Evolutionary conservation across 2,797 vertebrate genomes (phyloP).

Genomic region (Sarcoramphus papa): DNA sequence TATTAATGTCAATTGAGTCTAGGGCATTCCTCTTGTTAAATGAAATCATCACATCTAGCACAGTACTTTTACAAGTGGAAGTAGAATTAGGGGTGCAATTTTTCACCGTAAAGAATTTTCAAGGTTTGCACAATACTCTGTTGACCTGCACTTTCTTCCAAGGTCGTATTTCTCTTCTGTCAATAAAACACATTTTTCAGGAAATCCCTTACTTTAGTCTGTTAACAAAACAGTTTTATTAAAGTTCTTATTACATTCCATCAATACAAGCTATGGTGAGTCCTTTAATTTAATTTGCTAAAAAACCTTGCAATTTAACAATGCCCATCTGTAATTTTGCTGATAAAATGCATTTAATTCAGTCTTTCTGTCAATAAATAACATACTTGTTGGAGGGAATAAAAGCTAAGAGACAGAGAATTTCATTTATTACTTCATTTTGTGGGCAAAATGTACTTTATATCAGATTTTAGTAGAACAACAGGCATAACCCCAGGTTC

Average conservation of each 20-base stretch:
- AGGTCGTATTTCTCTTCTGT: neutral
- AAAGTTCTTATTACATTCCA: neutral
- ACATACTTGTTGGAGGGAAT: neutral
- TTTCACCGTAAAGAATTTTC: neutral
- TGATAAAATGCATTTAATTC: conserved; percentile 12
- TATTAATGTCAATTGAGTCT: neutral
- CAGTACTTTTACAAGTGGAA: neutral
- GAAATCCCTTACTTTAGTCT: neutral
- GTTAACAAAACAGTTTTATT: conserved; percentile 39
- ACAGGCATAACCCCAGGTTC: neutral
- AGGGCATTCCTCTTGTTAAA: neutral
- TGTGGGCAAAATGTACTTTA: neutral
- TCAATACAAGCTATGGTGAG: neutral
- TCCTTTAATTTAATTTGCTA: neutral
- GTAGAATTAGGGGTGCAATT: neutral
- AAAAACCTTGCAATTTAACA: neutral
- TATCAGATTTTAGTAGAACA: neutral
- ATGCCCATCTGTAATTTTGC: neutral
- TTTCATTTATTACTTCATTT: neutral
- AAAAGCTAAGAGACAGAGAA: neutral
- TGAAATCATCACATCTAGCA: neutral
- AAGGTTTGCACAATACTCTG: neutral
- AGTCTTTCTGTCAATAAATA: conserved; percentile 33
- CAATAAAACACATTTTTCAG: conserved; percentile 40
- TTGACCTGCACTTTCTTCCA: conserved; percentile 13